Conservation (phyloP, 2,113 vertebrate genomes). For the Piaya cayana region DNA sequence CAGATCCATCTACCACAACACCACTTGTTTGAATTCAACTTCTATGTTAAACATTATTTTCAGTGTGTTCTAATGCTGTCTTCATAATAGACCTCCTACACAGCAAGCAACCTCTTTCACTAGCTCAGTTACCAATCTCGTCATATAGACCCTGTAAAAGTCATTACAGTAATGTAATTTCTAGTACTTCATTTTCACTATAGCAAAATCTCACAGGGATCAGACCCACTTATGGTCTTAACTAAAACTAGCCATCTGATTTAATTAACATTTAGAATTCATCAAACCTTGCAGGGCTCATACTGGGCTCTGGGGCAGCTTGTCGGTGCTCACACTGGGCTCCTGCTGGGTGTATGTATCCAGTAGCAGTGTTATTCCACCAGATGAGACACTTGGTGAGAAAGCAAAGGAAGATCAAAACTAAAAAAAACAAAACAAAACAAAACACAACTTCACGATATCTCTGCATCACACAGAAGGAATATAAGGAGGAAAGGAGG, state of each 20-base stretch:
- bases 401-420: background rate
- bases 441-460: background rate
- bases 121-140: background rate
- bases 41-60: background rate
- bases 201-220: conserved; percentile 65
- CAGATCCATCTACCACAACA: background rate
- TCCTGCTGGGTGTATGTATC: conserved; percentile 44
- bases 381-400: background rate
- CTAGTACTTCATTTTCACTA: conserved; percentile 18
- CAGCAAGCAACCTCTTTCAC: background rate
- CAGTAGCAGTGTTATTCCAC: background rate
- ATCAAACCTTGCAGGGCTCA: conserved; percentile 67
- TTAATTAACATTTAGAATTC: conserved; percentile 70
- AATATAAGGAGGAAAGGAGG: background rate
- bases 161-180: conserved; percentile 59
- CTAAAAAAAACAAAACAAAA: background rate
- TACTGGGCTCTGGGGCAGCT: conserved; percentile 66
- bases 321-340: conserved; percentile 27
- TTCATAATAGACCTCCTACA: background rate
- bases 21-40: background rate
- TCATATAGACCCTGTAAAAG: conserved; percentile 25
- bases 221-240: conserved; percentile 71
- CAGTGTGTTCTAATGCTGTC: background rate
- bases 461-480: fast-evolving
- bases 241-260: conserved; percentile 71